Evolutionary conservation across 2,888 invertebrate genomes (phyloP), one percentile per base, ranked within the genome.

Genomic region (Patella depressa): DNA sequence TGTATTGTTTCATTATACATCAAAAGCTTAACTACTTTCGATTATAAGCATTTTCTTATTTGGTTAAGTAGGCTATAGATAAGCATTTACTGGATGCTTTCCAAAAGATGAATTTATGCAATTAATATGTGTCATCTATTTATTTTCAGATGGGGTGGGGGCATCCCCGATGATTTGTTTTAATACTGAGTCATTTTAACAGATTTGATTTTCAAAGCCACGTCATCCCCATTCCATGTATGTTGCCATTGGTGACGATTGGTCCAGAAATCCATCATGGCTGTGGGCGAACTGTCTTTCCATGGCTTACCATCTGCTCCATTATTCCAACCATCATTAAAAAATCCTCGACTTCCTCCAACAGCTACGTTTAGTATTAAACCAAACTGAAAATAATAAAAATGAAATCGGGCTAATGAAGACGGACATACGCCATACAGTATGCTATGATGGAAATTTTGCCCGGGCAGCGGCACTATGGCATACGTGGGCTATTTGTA

Each of bases 191-290:
- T 94, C 34, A 95, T 94, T 88, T 93, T 93, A 1, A 95, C 93
- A 82, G 94, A 94, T 84, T 95, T 95, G 4, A 95, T 92, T 83
- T 93, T 92, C 73, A 95, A 89, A 0, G 93, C 91, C 72, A 93
- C 91, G 29, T 94, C 92, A 0, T 93, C 93, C 1, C 89, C 92
- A 15, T 91, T 79, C 96, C 96, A 96, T 3, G 94, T 94, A 0
- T 93, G 91, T 70, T 93, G 88, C 94, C 95, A 94, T 70, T 93
- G 91, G 17, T 93, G 91, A 55, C 93, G 91, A 0, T 93, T 83
- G 7, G 93, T 92, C 94, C 95, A 96, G 92, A 96, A 96, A 80
- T 94, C 92, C 15, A 72, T 79, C 12, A 73, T 94, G 0, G 94
- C 94, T 89, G 92, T 85, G 0, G 94, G 93, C 70, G 94, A 93